Evolutionary conservation across 2,113 vertebrate species (phyloP).

Genomic region (Rhinichthys klamathensis): DNA sequence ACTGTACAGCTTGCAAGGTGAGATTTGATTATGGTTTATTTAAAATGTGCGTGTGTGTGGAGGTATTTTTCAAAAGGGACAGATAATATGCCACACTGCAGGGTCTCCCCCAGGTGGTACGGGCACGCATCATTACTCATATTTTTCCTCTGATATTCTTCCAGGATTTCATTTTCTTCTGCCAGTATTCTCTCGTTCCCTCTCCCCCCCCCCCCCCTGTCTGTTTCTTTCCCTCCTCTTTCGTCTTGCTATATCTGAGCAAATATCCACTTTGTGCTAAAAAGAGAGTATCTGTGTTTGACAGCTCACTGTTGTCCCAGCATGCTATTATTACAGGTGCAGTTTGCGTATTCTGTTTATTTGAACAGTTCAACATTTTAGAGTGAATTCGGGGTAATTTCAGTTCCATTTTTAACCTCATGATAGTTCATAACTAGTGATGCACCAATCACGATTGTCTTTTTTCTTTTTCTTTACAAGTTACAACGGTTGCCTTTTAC

Average conservation of each 20-base stretch:
- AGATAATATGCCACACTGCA: slow-evolving; percentile 53
- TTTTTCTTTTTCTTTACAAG: no score
- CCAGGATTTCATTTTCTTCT: slow-evolving; percentile 43
- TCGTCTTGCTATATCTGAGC: slow-evolving; percentile 45
- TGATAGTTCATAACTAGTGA: neutral
- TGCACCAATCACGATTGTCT: no score
- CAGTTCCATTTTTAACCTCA: neutral
- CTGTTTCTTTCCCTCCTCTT: slow-evolving; percentile 11
- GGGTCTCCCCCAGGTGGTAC: slow-evolving; percentile 42
- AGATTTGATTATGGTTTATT: slow-evolving; percentile 60
- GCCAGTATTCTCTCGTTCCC: neutral
- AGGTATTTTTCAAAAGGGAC: slow-evolving; percentile 56
- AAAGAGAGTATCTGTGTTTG: slow-evolving; percentile 48
- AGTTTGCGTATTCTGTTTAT: slow-evolving; percentile 38
- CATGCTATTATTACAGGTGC: slow-evolving; percentile 47
- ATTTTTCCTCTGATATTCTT: slow-evolving; percentile 42
- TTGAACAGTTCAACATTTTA: slow-evolving; percentile 20
- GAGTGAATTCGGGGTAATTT: slow-evolving; percentile 27
- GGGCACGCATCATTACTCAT: slow-evolving; percentile 50
- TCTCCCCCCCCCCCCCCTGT: slow-evolving; percentile 20
- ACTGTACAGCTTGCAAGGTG: slow-evolving; percentile 45
- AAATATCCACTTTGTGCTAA: slow-evolving; percentile 56
- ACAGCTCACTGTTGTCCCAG: slow-evolving; percentile 34
- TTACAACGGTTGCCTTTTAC: no score
- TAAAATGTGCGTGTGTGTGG: slow-evolving; percentile 51